phyloP scores from a whole-genome alignment of 2,888 invertebrate species.

The Caenorhabditis japonica region DNA sequence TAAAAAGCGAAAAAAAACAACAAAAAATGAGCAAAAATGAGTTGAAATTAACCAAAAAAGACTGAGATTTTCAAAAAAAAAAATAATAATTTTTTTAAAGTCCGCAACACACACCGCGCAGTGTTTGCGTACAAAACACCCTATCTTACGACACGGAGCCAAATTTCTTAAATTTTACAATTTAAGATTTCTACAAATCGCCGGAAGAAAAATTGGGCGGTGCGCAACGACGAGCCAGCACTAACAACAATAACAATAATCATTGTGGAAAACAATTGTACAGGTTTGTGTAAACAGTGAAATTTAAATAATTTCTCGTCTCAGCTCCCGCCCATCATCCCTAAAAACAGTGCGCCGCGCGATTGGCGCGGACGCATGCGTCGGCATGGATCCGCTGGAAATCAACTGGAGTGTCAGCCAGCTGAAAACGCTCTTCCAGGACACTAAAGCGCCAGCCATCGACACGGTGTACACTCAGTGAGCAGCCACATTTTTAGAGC shows the following conservation, averaged over 20 bases:
- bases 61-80: no score
- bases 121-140: no score
- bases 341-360: slow-evolving; percentile 47
- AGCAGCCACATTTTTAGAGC: background rate
- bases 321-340: slow-evolving; percentile 40
- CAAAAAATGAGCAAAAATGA: background rate
- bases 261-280: slow-evolving; percentile 20
- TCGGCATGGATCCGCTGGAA: slow-evolving; percentile 70
- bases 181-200: slow-evolving; percentile 28
- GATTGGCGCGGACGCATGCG: slow-evolving; percentile 44
- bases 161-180: background rate
- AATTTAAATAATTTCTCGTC: background rate
- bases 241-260: slow-evolving; percentile 9
- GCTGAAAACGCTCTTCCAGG: slow-evolving; percentile 71
- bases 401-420: slow-evolving; percentile 75
- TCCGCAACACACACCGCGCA: no score
- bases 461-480: slow-evolving; percentile 66
- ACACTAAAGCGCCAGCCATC: slow-evolving; percentile 66
- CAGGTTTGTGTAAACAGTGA: slow-evolving; percentile 10
- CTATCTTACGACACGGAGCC: no score
- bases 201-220: slow-evolving; percentile 26
- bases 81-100: no score
- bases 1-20: no score
- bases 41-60: no score
- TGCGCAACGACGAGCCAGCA: slow-evolving; percentile 43